Base-by-base conservation (phyloP, 2,888 invertebrate genomes). In the Brassicogethes aeneus region DNA sequence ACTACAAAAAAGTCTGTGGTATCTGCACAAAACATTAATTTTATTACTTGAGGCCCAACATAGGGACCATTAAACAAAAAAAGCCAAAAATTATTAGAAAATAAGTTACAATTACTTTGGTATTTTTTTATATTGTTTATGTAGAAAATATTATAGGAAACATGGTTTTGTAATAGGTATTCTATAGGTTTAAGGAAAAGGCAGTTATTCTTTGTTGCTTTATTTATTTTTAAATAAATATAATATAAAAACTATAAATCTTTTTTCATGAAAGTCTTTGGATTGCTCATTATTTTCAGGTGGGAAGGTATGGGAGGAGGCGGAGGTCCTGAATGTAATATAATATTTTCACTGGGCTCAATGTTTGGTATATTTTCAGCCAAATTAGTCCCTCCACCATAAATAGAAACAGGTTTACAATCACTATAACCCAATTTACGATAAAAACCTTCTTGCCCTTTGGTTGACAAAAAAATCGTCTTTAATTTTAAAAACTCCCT, bases 371-470 rank as follows among this genome's bases (percentile, higher is more conserved):
- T 45, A 48, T 60, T 60, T 45, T 59, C 62, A 8, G 82, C 84
- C 59, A 79, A 85, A 59, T 85, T 79, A 45, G 80, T 5, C 5
- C 23, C 60, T 45, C 59, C 62, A 8, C 82, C 84, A 60, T 80
- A 85, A 59, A 85, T 79, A 45, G 80, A 77, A 15, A 85, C 67
- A 2, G 85, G 85, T 38, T 74, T 73, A 60, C 86, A 85, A 53
- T 74, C 66, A 43, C 64, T 68, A 56, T 85, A 87, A 37, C 85
- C 85, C 56, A 87, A 74, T 65, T 85, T 83, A 38, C 71, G 66
- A 60, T 87, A 87, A 66, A 87, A 86, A 32, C 72, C 70, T 59
- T 85, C 85, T 62, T 86, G 84, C 16, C 83, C 86, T 57, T 80
- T 63, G 30, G 65, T 65, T 35, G 65, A 63, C 47, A 65, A 57